Base-by-base conservation (phyloP, 2,113 vertebrate species). In the Spermophilus dauricus region DNA sequence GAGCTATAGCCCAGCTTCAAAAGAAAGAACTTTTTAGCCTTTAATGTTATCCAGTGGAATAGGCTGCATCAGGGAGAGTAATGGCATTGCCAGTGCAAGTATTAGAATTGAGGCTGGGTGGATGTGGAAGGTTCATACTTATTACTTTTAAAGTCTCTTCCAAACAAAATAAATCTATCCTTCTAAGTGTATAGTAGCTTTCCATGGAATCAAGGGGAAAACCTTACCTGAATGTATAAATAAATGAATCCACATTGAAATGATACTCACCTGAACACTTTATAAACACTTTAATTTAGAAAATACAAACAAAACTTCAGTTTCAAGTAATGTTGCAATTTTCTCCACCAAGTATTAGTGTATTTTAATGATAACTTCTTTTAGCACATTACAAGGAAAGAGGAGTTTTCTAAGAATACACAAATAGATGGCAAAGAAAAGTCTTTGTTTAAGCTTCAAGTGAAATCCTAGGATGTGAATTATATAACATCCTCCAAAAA, bases 381-480 rank as follows among this genome's bases (percentile, higher is more conserved):
- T 42, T 0, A 91, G 26, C 69, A 73, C 61, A 91, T 91, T 86
- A 87, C 26, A 96, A 96, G 45, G 76, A 80, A 93, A 80, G 4
- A 32, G 12, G 12, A 26, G 14, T 72, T 92, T 89, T 95, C 83
- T 67, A 84, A 86, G 48, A 92, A 89, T 58, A 93, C 4, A 93
- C 42, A 87, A 30, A 94, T 58, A 96, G 95, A 94, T 61, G 48
- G 72, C 72, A 93, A 95, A 91, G 17, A 86, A 90, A 87, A 75
- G 16, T 61, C 42, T 56, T 82, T 34, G 48, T 84, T 56, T 81
- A 95, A 95, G 53, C 34, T 89, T 61, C 1, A 95, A 65, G 61
- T 77, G 20, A 91, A 96, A 92, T 72, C 11, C 22, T 69, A 81
- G 48, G 12, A 3, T 42, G 22, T 67, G 34, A 78, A 95, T 89